Percentiles rank a stretch among this genome's conserved stretches.
phyloP scores from a whole-genome alignment of 2,888 invertebrate genomes.

The Cyclophora albipunctata region DNA sequence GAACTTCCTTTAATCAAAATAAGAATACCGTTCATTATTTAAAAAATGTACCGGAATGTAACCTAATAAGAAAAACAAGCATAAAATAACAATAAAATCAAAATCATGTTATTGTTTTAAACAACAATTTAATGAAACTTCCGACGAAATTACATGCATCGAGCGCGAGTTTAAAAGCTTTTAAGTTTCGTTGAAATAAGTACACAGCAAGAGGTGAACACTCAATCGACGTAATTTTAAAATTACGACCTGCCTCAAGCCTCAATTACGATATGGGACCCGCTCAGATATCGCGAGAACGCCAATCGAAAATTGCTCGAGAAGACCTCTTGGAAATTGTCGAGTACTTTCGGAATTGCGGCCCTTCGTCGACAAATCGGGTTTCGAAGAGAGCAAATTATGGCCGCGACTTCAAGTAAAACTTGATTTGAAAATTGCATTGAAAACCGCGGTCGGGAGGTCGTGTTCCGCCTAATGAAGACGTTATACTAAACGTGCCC shows the following conservation, averaged over 20 bases:
- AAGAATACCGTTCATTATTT: background rate
- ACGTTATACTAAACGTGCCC: constrained; percentile 62
- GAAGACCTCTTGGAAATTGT: constrained; percentile 58
- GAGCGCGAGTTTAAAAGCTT: constrained; percentile 44
- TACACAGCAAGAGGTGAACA: constrained; percentile 47
- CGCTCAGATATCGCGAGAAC: constrained; percentile 41
- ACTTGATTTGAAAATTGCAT: constrained; percentile 58
- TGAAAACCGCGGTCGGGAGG: constrained; percentile 50
- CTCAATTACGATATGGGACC: constrained; percentile 52
- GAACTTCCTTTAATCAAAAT: constrained; percentile 10
- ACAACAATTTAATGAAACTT: constrained; percentile 42
- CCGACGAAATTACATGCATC: constrained; percentile 39
- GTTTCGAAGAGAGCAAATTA: constrained; percentile 61
- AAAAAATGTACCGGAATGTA: constrained; percentile 6
- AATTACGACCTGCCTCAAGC: constrained; percentile 65
- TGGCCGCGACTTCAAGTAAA: constrained; percentile 40
- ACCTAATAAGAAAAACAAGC: constrained; percentile 5
- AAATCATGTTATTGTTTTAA: constrained; percentile 42
- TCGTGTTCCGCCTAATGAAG: constrained; percentile 67
- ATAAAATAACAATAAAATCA: constrained; percentile 22
- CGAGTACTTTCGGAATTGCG: constrained; percentile 51
- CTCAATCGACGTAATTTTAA: constrained; percentile 66
- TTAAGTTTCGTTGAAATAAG: constrained; percentile 35
- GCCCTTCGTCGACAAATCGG: constrained; percentile 54
- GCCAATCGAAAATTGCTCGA: constrained; percentile 63